Evolutionary conservation across 2,888 invertebrate species (phyloP).

Genomic region (Mantis religiosa): DNA sequence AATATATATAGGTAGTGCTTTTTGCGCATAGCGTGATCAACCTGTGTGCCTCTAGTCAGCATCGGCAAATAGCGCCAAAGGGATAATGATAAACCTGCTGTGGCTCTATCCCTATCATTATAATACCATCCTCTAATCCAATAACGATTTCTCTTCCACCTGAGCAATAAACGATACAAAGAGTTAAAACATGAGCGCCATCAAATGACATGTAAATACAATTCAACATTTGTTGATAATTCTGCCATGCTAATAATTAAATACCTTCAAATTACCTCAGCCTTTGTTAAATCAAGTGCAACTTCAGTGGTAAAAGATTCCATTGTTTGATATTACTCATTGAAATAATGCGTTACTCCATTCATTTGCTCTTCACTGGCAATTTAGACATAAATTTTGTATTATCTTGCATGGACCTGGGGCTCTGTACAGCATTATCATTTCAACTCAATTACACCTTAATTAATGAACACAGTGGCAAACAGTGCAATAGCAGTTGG

Average conservation of each 20-base stretch:
- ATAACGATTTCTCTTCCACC: neutral
- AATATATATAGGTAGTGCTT: neutral
- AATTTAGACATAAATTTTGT: constrained; percentile 13
- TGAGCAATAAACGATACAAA: neutral
- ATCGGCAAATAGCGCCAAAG: neutral
- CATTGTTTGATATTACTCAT: constrained; percentile 13
- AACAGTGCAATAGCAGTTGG: neutral
- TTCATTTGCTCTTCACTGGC: constrained; percentile 10
- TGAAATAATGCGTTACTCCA: constrained; percentile 18
- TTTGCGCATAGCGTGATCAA: neutral
- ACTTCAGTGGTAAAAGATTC: constrained; percentile 4
- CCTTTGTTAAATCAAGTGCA: constrained; percentile 3
- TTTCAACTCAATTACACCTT: constrained; percentile 21
- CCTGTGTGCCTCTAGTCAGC: neutral
- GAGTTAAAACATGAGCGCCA: neutral
- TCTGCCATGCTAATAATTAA: neutral
- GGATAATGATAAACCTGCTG: neutral
- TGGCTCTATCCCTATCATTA: neutral
- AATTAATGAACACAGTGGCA: constrained; percentile 17
- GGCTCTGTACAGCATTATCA: constrained; percentile 9
- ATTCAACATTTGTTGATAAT: neutral
- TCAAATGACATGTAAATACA: neutral
- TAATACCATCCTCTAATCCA: neutral
- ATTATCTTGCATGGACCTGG: constrained; percentile 12
- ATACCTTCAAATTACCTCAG: neutral